Evolutionary conservation across 2,888 invertebrate species (phyloP).

Genomic region (Cheilosia urbana): DNA sequence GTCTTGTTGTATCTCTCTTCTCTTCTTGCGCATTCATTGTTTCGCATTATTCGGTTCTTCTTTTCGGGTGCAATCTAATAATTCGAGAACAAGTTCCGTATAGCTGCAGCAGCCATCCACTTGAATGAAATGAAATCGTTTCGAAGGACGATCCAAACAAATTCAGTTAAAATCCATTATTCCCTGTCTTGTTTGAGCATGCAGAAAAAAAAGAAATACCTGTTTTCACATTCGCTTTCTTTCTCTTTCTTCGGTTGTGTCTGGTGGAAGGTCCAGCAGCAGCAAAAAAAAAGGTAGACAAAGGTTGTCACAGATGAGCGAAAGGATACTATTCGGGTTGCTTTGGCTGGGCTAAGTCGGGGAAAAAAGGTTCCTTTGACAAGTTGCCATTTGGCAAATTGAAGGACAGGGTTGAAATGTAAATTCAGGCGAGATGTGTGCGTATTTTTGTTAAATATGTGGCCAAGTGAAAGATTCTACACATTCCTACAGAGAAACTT

Average conservation of each 20-base stretch:
- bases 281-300: not conserved
- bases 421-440: slow-evolving; percentile 58
- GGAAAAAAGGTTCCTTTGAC: slow-evolving; percentile 51
- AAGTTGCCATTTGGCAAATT: slow-evolving; percentile 70
- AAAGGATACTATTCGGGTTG: slow-evolving; percentile 6
- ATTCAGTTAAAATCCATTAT: slow-evolving; percentile 69
- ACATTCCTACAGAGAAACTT: slow-evolving; percentile 22
- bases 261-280: not conserved
- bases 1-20: slow-evolving; percentile 27
- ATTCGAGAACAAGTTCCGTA: slow-evolving; percentile 55
- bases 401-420: slow-evolving; percentile 61
- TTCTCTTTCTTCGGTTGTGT: slow-evolving; percentile 2
- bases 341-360: slow-evolving; percentile 16
- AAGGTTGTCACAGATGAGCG: not conserved
- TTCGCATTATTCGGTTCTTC: slow-evolving; percentile 18
- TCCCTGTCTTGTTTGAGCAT: slow-evolving; percentile 24
- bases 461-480: slow-evolving; percentile 49
- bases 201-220: slow-evolving; percentile 17
- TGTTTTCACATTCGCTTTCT: not conserved
- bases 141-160: slow-evolving; percentile 61
- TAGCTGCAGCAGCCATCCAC: slow-evolving; percentile 61
- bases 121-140: slow-evolving; percentile 70
- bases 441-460: slow-evolving; percentile 56
- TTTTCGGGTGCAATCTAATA: slow-evolving; percentile 69
- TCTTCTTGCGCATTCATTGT: not conserved